phyloP scores from a whole-genome alignment of 2,113 vertebrate species.

The Misgurnus anguillicaudatus region DNA sequence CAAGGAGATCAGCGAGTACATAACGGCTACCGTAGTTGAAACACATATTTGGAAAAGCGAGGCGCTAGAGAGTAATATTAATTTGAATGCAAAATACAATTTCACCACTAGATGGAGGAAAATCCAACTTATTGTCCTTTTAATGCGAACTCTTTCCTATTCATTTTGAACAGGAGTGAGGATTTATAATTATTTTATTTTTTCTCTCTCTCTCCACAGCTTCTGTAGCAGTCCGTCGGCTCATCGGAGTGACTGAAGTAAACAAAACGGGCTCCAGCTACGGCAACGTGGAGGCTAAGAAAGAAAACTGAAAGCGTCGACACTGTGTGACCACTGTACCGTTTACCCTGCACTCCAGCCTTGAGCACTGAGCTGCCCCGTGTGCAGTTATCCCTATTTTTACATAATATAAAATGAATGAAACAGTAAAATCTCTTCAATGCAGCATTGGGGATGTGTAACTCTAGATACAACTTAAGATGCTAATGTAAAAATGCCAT shows the following conservation, averaged over 20 bases:
- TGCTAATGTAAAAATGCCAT: not conserved
- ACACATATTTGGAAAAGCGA: too few relatives aligned
- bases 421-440: constrained; percentile 39
- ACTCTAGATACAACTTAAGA: constrained; percentile 33
- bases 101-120: too few relatives aligned
- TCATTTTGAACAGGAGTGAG: too few relatives aligned
- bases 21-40: too few relatives aligned
- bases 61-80: too few relatives aligned
- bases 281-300: constrained; percentile 91
- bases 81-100: too few relatives aligned
- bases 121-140: too few relatives aligned
- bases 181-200: too few relatives aligned
- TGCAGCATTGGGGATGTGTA: constrained; percentile 30
- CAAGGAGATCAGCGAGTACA: too few relatives aligned
- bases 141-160: too few relatives aligned
- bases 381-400: constrained; percentile 53
- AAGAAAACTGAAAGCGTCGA: constrained; percentile 79
- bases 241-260: constrained; percentile 97
- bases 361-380: constrained; percentile 44
- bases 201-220: constrained; percentile 70
- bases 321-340: constrained; percentile 2
- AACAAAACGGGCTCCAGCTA: constrained; percentile 97
- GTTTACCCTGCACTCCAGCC: constrained; percentile 42
- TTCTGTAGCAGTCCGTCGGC: constrained; percentile 92
- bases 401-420: constrained; percentile 24